Percentiles rank a stretch among this genome's conserved stretches.
phyloP scores from a whole-genome alignment of 64 coral and sea anemone species.

The Platygyra sinensis region DNA sequence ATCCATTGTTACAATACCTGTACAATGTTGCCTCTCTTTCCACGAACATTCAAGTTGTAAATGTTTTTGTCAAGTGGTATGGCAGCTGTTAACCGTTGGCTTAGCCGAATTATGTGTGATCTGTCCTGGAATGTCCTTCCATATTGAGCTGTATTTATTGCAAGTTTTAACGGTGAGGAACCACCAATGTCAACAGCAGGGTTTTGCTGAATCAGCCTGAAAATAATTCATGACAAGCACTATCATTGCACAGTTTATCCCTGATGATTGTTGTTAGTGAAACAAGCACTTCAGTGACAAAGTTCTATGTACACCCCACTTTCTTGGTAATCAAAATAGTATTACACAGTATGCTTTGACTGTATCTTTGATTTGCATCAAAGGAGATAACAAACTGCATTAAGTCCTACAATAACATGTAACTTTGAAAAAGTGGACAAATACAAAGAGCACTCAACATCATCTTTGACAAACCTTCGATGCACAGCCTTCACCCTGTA shows the following conservation, averaged over 20 bases:
- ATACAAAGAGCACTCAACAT: too few relatives aligned
- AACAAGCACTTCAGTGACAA: too few relatives aligned
- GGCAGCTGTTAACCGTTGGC: background rate
- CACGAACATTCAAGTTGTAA: slow-evolving; percentile 90
- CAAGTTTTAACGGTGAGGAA: slow-evolving; percentile 77
- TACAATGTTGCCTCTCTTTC: slow-evolving; percentile 97
- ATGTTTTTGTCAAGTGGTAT: slow-evolving; percentile 68
- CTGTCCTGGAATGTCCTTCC: slow-evolving; percentile 97
- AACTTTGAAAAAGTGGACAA: too few relatives aligned
- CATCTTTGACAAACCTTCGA: too few relatives aligned
- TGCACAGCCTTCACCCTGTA: too few relatives aligned
- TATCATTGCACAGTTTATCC: background rate
- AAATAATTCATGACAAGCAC: background rate
- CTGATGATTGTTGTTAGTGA: background rate
- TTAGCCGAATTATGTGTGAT: slow-evolving; percentile 79
- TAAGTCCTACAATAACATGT: too few relatives aligned
- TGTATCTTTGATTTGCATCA: too few relatives aligned
- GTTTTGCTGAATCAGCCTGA: slow-evolving; percentile 81
- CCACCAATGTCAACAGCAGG: slow-evolving; percentile 87
- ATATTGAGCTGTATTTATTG: slow-evolving; percentile 97
- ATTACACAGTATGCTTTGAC: too few relatives aligned
- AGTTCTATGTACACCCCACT: too few relatives aligned
- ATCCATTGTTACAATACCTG: slow-evolving; percentile 30
- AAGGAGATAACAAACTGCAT: too few relatives aligned
- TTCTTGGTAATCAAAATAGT: too few relatives aligned